A percentile compares a stretch with the other conserved stretches of the same genome.
Evolutionary conservation across 1,140 invertebrate genomes (phyloP).

Genomic region (Dermatophagoides farinae): DNA sequence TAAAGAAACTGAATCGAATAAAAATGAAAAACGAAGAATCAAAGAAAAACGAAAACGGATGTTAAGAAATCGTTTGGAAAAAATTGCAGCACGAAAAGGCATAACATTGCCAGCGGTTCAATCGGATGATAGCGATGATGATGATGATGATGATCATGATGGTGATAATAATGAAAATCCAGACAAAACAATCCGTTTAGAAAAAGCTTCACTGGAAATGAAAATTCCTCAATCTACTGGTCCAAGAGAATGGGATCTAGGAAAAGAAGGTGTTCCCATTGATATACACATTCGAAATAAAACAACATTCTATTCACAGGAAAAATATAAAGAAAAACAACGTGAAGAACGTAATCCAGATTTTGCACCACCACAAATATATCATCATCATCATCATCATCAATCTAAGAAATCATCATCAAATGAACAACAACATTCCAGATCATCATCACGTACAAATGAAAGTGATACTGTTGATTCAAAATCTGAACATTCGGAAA

Average conservation of each 20-base stretch:
- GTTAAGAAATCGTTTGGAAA: slow-evolving; percentile 47
- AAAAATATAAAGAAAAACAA: slow-evolving; percentile 23
- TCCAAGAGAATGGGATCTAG: slow-evolving; percentile 10
- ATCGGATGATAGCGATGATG: slow-evolving; percentile 10
- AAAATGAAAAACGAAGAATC: slow-evolving; percentile 38
- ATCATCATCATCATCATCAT: slow-evolving; percentile 13
- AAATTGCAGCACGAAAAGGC: slow-evolving; percentile 51
- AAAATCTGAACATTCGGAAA: too few relatives aligned
- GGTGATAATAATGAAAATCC: neutral
- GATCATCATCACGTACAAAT: too few relatives aligned
- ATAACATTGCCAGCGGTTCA: slow-evolving; percentile 37
- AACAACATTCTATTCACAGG: neutral
- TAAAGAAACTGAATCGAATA: slow-evolving; percentile 43
- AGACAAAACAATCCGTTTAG: neutral
- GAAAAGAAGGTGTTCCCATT: neutral
- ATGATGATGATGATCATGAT: neutral
- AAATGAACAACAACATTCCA: too few relatives aligned
- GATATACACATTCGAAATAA: neutral
- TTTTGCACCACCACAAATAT: slow-evolving; percentile 24
- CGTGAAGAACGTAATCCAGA: slow-evolving; percentile 21
- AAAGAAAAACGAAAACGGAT: slow-evolving; percentile 43
- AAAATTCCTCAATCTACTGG: neutral
- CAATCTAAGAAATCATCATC: neutral
- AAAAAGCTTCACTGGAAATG: slow-evolving; percentile 1
- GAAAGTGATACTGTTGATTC: too few relatives aligned